phyloP scores from a whole-genome alignment of 2,888 invertebrate species.

The Neocrepidodera transversa region DNA sequence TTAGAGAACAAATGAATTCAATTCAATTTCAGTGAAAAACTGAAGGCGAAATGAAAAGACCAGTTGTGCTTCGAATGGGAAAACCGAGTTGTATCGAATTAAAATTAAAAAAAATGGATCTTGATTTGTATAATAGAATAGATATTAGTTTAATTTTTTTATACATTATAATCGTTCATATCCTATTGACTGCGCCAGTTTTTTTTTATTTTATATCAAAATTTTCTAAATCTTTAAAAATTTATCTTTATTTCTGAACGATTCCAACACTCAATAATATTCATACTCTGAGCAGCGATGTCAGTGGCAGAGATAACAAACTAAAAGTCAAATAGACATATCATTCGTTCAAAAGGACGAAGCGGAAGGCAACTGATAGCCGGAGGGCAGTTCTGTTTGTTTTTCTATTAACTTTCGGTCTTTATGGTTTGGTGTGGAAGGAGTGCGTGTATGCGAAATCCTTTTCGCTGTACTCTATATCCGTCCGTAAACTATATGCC shows the following conservation, averaged over 20 bases:
- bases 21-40: not conserved
- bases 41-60: not conserved
- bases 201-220: too few relatives aligned
- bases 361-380: constrained; percentile 4
- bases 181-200: too few relatives aligned
- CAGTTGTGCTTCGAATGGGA: not conserved
- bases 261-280: constrained; percentile 4
- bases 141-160: too few relatives aligned
- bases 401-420: constrained; percentile 26
- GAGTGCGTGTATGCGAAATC: constrained; percentile 4
- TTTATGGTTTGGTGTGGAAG: not conserved
- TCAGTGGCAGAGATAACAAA: constrained; percentile 27
- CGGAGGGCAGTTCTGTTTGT: constrained; percentile 17
- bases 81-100: not conserved
- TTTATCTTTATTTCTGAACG: not conserved
- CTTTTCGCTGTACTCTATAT: not conserved
- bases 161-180: too few relatives aligned
- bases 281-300: constrained; percentile 15
- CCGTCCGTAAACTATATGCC: not conserved
- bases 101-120: not conserved
- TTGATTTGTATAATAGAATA: not conserved
- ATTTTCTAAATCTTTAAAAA: too few relatives aligned
- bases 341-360: constrained; percentile 22
- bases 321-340: constrained; percentile 27
- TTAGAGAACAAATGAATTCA: constrained; percentile 3